These are phyloP conservation scores for Emberiza fucata DNA, from an alignment of 2,113 vertebrate genomes.

Conservation along the genomic window DNA sequence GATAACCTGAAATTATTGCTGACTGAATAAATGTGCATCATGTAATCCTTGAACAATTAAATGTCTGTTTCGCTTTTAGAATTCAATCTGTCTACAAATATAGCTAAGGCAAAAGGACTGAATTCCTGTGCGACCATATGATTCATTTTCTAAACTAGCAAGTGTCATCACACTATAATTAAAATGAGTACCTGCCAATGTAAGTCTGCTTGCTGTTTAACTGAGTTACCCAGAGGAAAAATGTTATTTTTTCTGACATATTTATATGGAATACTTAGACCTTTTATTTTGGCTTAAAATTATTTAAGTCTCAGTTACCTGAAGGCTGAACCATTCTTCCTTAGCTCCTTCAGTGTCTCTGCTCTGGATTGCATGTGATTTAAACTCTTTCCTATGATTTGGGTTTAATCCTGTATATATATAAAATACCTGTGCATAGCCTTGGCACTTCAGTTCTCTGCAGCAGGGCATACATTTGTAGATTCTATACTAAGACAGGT, in stretches of 20 bases:
- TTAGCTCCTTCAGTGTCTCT: background rate
- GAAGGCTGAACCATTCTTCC: background rate
- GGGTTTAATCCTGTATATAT: background rate
- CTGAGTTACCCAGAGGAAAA: constrained; percentile 17
- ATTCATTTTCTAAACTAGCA: constrained; percentile 58
- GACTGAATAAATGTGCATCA: constrained; percentile 8
- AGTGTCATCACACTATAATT: constrained; percentile 65
- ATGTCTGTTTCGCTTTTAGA: constrained; percentile 30
- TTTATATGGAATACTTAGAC: background rate
- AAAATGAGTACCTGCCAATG: constrained; percentile 61
- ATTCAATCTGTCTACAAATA: constrained; percentile 21
- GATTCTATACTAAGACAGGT: background rate
- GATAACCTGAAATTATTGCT: background rate
- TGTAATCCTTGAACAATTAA: constrained; percentile 32
- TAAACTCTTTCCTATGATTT: background rate
- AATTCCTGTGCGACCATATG: constrained; percentile 51
- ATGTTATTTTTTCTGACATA: background rate
- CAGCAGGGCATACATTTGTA: background rate
- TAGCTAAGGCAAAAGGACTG: constrained; percentile 18
- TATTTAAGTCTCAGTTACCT: background rate
- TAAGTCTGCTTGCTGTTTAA: constrained; percentile 23
- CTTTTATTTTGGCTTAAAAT: background rate
- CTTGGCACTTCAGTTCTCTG: background rate
- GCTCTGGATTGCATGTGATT: background rate
- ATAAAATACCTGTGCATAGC: background rate